A percentile compares a stretch with the other conserved stretches of the same genome.
Conservation (phyloP, 2,797 vertebrate genomes). For the Myotis planiceps region DNA sequence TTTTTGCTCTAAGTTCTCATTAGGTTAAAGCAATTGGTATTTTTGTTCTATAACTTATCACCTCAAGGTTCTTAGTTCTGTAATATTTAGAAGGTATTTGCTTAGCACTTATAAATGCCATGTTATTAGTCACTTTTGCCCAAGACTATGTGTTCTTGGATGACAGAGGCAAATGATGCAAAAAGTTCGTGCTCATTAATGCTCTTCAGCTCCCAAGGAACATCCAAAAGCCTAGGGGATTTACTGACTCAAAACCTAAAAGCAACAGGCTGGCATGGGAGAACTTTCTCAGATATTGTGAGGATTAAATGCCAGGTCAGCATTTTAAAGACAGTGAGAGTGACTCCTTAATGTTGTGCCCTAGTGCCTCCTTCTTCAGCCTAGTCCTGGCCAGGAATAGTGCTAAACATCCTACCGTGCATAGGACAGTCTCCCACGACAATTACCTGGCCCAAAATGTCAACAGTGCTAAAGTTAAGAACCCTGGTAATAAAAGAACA, state of each 20-base stretch:
- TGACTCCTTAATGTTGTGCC: neutral
- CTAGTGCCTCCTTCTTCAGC: neutral
- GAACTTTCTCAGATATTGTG: neutral
- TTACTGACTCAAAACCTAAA: slow-evolving; percentile 12
- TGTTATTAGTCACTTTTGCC: neutral
- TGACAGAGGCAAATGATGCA: neutral
- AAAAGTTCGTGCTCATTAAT: neutral
- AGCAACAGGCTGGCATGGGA: neutral
- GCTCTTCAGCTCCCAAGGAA: neutral
- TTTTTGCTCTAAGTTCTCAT: neutral
- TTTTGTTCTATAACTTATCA: neutral
- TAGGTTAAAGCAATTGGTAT: neutral
- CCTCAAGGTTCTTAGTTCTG: neutral
- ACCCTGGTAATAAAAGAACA: neutral
- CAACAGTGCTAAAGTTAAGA: neutral
- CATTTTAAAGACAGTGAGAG: neutral
- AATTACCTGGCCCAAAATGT: neutral
- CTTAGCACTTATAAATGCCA: neutral
- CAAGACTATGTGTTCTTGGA: neutral
- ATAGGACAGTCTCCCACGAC: neutral
- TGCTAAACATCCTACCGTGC: neutral
- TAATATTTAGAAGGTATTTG: neutral
- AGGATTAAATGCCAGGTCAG: neutral
- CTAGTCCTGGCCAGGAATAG: neutral
- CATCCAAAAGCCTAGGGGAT: neutral